Evolutionary conservation across 1,140 invertebrate species (phyloP), one percentile per base, ranked within the genome.

Genomic region (Calliphora vicina): DNA sequence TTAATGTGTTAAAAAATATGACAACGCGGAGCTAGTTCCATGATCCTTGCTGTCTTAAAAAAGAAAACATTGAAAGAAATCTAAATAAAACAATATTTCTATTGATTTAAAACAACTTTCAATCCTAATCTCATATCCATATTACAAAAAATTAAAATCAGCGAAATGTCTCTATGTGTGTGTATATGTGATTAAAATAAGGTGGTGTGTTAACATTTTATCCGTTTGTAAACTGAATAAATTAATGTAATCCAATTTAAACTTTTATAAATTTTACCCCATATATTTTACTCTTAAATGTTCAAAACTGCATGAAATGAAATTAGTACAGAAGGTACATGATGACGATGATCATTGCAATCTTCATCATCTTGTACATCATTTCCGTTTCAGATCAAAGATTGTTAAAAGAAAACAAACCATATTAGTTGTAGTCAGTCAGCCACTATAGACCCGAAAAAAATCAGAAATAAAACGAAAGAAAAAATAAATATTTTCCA

Each of bases 311-410:
- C n/a, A 67, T 67, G 20, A 67, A 67, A 67, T 67, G 61, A 67
- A 50, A 67, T 23, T n/a, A 67, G 61, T 67, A 67, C n/a, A 23
- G 20, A 67, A 23, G 8, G 61, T 23, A 67, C 20, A 23, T 57
- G 15, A n/a, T 57, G n/a, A 57, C 12, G 15, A 15, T n/a, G 13
- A 15, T 57, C 50, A 35, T 57, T 15, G 1, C 45, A 9, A n/a
- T 57, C 50, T 17, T 57, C 50, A 15, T 57, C 61, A 67, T 12
- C 61, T 20, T 67, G 61, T 67, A 67, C n/a, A 67, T 67, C n/a
- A 10, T 67, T 67, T 67, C 61, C 61, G 61, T 67, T 67, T 67
- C 23, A 67, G 61, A 67, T 67, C 61, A 67, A 67, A 67, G 61
- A 67, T 67, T 67, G 61, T 23, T 23, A 57, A 57, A 57, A 57